Base-by-base conservation (phyloP, 2,113 vertebrate genomes). In the Amazona vittata region DNA sequence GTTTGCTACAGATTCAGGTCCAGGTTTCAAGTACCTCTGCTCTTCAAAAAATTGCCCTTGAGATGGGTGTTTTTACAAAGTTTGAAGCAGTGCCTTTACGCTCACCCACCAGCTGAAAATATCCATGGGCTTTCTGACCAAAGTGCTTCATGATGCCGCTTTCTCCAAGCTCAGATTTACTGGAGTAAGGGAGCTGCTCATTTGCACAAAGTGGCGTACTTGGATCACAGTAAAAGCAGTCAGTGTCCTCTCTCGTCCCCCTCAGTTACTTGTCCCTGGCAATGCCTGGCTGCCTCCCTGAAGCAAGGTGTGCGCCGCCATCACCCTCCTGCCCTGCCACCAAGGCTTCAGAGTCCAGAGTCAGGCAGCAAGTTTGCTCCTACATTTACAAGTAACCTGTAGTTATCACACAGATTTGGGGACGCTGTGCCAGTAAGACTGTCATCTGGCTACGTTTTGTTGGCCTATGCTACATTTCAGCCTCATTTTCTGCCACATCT, bases 101-200 rank as follows among this genome's bases (percentile, higher is more conserved):
- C 29, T 65, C 24, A 64, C 11, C 8, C 16, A 43, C 10, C 68
- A 64, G 21, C 33, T 55, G 15, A 60, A 91, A 84, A 68, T 26
- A 84, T 2, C 15, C 19, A 4, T 15, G 18, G 22, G 13, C 29
- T 86, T 92, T 81, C 41, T 86, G 53, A 60, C 20, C 5, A 41
- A 83, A n/a, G 12, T 25, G 6, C 25, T 81, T 77, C 2, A 1
- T 7, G 24, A 50, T 31, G 10, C 11, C 15, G 3, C 7, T 73
- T 76, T 57, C 35, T 69, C 20, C 26, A 65, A 60, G 49, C 15
- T 26, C 39, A 47, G 16, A 44, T 47, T 71, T 87, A n/a, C 29
- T 37, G 29, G 33, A 62, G 21, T 31, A 25, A 50, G 11, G 31
- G 4, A 0, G 0, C 11, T 53, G 24, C 41, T 76, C 7, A 0